phyloP scores from a whole-genome alignment of 1,140 invertebrate species.

The Meteorus sp. region DNA sequence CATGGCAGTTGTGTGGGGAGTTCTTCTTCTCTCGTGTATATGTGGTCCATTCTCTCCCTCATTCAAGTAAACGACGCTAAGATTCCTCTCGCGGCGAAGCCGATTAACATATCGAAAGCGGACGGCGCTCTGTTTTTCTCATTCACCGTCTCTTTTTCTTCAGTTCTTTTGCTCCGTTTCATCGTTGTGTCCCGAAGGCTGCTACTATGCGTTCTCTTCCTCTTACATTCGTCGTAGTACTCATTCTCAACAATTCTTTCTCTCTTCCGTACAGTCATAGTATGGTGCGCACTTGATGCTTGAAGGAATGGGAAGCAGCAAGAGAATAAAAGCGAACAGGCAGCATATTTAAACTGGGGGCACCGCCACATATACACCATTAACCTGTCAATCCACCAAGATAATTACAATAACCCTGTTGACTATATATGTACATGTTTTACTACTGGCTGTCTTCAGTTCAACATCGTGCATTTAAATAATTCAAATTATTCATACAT shows the following conservation, averaged over 20 bases:
- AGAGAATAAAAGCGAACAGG: conserved; percentile 4
- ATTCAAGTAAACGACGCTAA: background rate
- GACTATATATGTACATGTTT: conserved; percentile 1
- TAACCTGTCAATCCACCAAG: conserved; percentile 23
- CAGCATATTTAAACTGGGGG: background rate
- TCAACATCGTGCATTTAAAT: no score
- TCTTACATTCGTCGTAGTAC: no score
- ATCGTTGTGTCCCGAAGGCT: no score
- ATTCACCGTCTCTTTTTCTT: conserved; percentile 27
- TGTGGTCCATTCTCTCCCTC: no score
- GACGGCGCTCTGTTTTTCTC: conserved; percentile 13
- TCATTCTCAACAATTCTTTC: conserved; percentile 16
- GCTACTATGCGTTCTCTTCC: no score
- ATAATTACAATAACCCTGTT: conserved; percentile 25
- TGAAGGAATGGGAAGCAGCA: background rate
- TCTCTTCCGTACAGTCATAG: no score
- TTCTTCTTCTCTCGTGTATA: background rate
- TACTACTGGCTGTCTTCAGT: no score
- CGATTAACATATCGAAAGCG: conserved; percentile 21
- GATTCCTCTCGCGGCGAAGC: background rate
- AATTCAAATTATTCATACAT: no score
- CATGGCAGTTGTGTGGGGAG: background rate
- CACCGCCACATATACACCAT: conserved; percentile 9
- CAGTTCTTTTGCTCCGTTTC: conserved; percentile 15
- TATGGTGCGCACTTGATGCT: background rate